Base-by-base conservation (phyloP, 1,140 invertebrate genomes). In the Cylas formicarius region DNA sequence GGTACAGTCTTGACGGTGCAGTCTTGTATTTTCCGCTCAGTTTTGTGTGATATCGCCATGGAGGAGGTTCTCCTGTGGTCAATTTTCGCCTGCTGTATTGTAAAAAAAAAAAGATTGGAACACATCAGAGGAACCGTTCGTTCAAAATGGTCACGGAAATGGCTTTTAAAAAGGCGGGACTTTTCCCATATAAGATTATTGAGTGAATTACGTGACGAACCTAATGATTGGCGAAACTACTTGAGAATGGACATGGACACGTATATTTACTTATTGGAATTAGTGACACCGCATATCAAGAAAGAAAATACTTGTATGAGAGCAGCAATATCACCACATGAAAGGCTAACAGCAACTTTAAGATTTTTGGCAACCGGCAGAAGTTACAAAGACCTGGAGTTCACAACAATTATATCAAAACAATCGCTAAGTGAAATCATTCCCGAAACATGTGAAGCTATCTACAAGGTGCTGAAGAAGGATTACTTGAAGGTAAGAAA, bases 391-490 rank as follows among this genome's bases (percentile, higher is more conserved):
- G 37, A 39, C 37, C 23, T 39, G 16, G 37, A 39, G 28, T 39
- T 39, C 37, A 39, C 37, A 39, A 39, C 37, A 26, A 39, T 39
- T 24, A 39, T 24, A 39, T 27, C 37, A 26, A 39, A 39, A 27
- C 19, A 39, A 39, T 39, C 37, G 19, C 28, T 39, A 39, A 39
- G 21, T 39, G 23, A 39, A 39, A 39, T 39, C 20, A 39, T 39
- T 39, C 37, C 37, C 23, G 37, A 39, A 39, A 27, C 37, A 26
- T 39, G 37, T 39, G 37, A 39, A 39, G 14, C 22, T 27, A 39
- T 39, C 22, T 39, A 23, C 20, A 39, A 20, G 14, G 21, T 39
- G 37, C 20, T 39, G 23, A 39, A 39, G 19, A 39, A n/a, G n/a
- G n/a, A n/a, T n/a, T n/a, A n/a, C n/a, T n/a, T n/a, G n/a, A n/a